Conservation (phyloP, 2,888 invertebrate species). For the Mesoligia furuncula region DNA sequence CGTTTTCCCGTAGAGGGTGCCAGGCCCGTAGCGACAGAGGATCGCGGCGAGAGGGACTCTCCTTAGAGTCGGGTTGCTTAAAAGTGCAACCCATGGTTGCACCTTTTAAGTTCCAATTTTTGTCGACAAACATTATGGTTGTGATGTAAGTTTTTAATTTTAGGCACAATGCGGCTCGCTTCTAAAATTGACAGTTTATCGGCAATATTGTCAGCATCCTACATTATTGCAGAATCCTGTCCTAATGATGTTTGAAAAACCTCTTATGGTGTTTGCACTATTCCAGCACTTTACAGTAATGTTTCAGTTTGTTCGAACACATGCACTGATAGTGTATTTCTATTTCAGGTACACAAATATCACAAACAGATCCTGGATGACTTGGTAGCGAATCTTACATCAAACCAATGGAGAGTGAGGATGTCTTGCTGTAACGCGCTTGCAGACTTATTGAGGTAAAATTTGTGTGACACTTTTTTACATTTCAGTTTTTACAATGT, state of each 20-base stretch:
- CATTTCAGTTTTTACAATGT: background rate
- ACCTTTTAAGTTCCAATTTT: background rate
- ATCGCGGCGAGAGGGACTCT: too few relatives aligned
- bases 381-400: constrained; percentile 94
- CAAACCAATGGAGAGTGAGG: constrained; percentile 96
- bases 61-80: too few relatives aligned
- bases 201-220: background rate
- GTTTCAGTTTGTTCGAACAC: background rate
- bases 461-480: background rate
- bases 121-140: background rate
- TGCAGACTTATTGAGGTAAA: constrained; percentile 94
- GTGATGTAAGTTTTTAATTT: background rate
- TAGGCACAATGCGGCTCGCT: background rate
- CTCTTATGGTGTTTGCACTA: background rate
- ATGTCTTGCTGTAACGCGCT: constrained; percentile 97
- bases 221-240: background rate
- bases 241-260: background rate
- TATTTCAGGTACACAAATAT: constrained; percentile 93
- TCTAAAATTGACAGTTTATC: too few relatives aligned
- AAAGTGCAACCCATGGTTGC: background rate
- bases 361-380: constrained; percentile 95
- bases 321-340: constrained; percentile 63
- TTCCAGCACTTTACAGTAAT: background rate
- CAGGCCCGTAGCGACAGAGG: too few relatives aligned
- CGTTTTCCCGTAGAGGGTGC: too few relatives aligned